Evolutionary conservation across 2,888 invertebrate species (phyloP).

Genomic region (Caenorhabditis sp.): DNA sequence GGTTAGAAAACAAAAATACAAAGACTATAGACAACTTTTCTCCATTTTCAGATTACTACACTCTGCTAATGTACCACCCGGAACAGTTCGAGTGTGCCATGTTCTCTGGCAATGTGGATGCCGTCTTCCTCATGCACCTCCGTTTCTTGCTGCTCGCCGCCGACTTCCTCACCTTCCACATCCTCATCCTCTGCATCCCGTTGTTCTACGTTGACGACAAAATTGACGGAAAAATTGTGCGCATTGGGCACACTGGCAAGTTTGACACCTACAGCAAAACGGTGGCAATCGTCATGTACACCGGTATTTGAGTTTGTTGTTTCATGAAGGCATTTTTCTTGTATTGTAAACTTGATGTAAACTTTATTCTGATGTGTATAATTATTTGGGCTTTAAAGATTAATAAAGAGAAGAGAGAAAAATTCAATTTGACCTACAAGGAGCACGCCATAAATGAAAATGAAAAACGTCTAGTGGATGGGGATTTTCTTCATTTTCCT

Average conservation of each 20-base stretch:
- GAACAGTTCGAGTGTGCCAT: background rate
- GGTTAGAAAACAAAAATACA: background rate
- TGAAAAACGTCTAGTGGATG: too few species aligned
- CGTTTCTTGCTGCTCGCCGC: slow-evolving; percentile 8
- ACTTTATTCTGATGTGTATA: too few species aligned
- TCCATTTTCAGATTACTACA: slow-evolving; percentile 20
- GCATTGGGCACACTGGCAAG: background rate
- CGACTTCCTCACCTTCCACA: slow-evolving; percentile 14
- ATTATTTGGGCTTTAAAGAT: too few species aligned
- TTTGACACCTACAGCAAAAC: background rate
- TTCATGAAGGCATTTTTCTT: too few species aligned
- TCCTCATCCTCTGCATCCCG: slow-evolving; percentile 6
- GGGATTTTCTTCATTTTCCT: too few species aligned
- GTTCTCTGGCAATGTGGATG: background rate
- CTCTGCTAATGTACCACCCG: slow-evolving; percentile 3
- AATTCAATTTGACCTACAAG: too few species aligned
- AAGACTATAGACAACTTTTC: too few species aligned
- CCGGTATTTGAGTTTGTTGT: background rate
- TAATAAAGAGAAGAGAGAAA: too few species aligned
- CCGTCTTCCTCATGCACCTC: slow-evolving; percentile 13
- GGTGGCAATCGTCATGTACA: background rate
- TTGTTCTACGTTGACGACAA: slow-evolving; percentile 14
- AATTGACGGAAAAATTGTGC: background rate
- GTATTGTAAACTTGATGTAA: too few species aligned
- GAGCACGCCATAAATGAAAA: too few species aligned